phyloP scores from a whole-genome alignment of 2,888 invertebrate species.

The Clistopyga incitator region DNA sequence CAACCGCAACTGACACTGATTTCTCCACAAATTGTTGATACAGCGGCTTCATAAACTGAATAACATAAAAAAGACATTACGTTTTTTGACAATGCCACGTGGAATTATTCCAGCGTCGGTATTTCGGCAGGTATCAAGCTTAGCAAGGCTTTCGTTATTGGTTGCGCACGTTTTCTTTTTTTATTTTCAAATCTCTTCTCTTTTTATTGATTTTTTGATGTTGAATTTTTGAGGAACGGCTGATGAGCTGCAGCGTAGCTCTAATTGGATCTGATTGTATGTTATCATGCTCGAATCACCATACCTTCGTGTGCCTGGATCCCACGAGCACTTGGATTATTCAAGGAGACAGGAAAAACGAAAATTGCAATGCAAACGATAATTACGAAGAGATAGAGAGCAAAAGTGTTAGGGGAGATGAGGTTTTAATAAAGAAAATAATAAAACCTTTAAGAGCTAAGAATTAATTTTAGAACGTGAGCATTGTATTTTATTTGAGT shows the following conservation, averaged over 20 bases:
- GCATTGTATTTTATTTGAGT: slow-evolving; percentile 9
- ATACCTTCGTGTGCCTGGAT: slow-evolving; percentile 73
- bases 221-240: slow-evolving; percentile 16
- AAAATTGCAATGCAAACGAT: slow-evolving; percentile 39
- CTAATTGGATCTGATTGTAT: slow-evolving; percentile 40
- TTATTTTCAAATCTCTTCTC: neutral
- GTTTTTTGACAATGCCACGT: slow-evolving; percentile 1
- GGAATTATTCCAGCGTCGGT: neutral
- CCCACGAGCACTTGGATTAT: slow-evolving; percentile 68
- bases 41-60: slow-evolving; percentile 92
- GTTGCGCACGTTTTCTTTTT: slow-evolving; percentile 7
- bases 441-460: slow-evolving; percentile 4
- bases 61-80: slow-evolving; percentile 34
- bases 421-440: slow-evolving; percentile 22
- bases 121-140: slow-evolving; percentile 27
- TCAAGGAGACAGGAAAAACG: slow-evolving; percentile 42
- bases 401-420: slow-evolving; percentile 15
- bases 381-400: slow-evolving; percentile 56
- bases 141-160: slow-evolving; percentile 33
- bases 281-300: slow-evolving; percentile 68
- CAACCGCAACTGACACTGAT: slow-evolving; percentile 93
- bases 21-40: slow-evolving; percentile 93
- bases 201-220: neutral
- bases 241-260: slow-evolving; percentile 49
- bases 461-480: slow-evolving; percentile 41